A percentile compares a stretch with the other conserved stretches of the same genome.
These are phyloP conservation scores for Vulpes lagopus DNA, from an alignment of 2,113 vertebrate genomes.

Conservation along the genomic window DNA sequence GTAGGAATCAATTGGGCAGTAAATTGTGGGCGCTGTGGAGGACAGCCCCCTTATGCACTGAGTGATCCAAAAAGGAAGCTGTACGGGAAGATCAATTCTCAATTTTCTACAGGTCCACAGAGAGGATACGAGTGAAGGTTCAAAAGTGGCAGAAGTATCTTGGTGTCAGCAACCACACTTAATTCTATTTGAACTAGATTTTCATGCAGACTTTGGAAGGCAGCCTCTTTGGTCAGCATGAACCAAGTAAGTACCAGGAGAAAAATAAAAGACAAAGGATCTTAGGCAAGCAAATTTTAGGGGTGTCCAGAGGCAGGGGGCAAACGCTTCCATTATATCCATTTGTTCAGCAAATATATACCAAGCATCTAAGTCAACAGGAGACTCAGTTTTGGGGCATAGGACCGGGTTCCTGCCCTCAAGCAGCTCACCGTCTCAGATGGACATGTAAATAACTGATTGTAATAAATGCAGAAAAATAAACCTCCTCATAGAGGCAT, in stretches of 20 bases:
- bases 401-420: constrained; percentile 6
- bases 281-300: constrained; percentile 14
- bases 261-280: constrained; percentile 54
- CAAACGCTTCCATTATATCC: neutral
- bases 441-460: neutral
- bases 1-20: constrained; percentile 51
- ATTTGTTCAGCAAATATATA: constrained; percentile 51
- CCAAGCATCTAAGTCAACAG: neutral
- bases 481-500: neutral
- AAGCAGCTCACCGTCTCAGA: constrained; percentile 17
- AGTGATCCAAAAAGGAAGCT: neutral
- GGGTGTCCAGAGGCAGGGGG: neutral
- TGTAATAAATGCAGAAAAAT: neutral
- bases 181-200: constrained; percentile 24
- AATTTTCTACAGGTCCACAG: constrained; percentile 24
- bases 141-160: neutral
- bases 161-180: neutral
- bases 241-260: constrained; percentile 36
- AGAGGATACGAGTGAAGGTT: constrained; percentile 9
- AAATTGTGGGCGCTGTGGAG: constrained; percentile 10
- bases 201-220: constrained; percentile 26
- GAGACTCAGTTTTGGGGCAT: neutral
- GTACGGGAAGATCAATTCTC: neutral
- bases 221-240: neutral
- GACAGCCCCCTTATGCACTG: neutral